Evolutionary conservation across 2,888 invertebrate species (phyloP), one percentile per base, ranked within the genome.

Genomic region (Colostygia pectinataria): DNA sequence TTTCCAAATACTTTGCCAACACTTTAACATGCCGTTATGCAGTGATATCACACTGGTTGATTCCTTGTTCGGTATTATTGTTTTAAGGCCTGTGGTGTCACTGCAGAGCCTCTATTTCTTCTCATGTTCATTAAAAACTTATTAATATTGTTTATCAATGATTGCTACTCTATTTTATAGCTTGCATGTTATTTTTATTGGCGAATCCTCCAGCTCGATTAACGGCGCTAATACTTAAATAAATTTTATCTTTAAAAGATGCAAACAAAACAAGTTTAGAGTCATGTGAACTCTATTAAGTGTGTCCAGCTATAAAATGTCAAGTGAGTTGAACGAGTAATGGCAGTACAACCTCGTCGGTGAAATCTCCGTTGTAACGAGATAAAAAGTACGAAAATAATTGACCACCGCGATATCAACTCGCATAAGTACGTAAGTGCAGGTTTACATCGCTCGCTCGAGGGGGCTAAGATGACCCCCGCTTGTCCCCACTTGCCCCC

Each of bases 381-480:
- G 12, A 18, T 18, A 38, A 36, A 41, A 41, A 36, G 31, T 32
- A 37, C 37, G 13, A 34, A 23, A 45, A 38, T 28, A 46, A 52
- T 25, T 56, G 54, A 44, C 57, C 55, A 52, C 18, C 40, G 36
- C 48, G 38, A 28, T 50, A 34, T 36, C 29, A 31, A 43, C 48
- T 54, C 44, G 41, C 42, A 48, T 55, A 57, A 51, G 53, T 52
- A 49, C 39, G 43, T 49, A 42, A 48, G 48, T 55, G 60, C 57
- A 60, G 56, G 56, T 51, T 54, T 38, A 45, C 40, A 41, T 24
- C 37, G 45, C 24, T 36, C 42, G 39, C 45, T 38, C 25, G n/a
- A 32, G 45, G 49, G 55, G 55, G 52, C 47, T 50, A 50, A 60
- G 57, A 55, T 54, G 49, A 48, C 44, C 53, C 53, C 48, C 53